These are phyloP conservation scores for Urocolius indicus DNA, from an alignment of 2,113 vertebrate species.

Conservation along the genomic window DNA sequence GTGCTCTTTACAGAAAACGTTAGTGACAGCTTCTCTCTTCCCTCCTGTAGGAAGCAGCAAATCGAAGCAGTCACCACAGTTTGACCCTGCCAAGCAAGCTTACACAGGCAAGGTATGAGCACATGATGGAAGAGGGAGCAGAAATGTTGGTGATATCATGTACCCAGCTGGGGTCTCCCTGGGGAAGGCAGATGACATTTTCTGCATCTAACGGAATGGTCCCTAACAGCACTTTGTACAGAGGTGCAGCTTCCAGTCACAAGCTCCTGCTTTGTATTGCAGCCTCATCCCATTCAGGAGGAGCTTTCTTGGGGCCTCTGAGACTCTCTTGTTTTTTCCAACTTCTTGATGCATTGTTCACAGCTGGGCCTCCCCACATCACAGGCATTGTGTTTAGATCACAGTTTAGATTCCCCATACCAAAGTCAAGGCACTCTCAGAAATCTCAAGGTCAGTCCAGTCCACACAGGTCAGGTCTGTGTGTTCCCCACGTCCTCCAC, in stretches of 20 bases:
- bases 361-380: rapidly evolving
- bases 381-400: neutral
- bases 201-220: neutral
- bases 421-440: neutral
- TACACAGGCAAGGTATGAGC: constrained; percentile 71
- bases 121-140: neutral
- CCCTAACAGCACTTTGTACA: neutral
- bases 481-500: neutral
- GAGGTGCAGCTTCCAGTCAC: neutral
- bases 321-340: neutral
- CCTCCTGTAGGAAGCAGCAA: constrained; percentile 77
- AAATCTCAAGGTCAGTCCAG: neutral
- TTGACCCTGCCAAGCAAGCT: constrained; percentile 86
- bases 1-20: neutral
- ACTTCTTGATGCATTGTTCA: neutral
- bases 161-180: neutral
- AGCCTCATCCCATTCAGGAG: neutral
- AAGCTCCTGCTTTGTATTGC: neutral
- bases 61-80: constrained; percentile 82
- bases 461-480: neutral
- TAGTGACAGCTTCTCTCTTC: neutral
- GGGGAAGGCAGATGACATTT: neutral
- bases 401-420: neutral
- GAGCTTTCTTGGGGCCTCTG: neutral
- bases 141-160: rapidly evolving